Conservation (phyloP, 2,113 vertebrate genomes). For the Antigone vipio region DNA sequence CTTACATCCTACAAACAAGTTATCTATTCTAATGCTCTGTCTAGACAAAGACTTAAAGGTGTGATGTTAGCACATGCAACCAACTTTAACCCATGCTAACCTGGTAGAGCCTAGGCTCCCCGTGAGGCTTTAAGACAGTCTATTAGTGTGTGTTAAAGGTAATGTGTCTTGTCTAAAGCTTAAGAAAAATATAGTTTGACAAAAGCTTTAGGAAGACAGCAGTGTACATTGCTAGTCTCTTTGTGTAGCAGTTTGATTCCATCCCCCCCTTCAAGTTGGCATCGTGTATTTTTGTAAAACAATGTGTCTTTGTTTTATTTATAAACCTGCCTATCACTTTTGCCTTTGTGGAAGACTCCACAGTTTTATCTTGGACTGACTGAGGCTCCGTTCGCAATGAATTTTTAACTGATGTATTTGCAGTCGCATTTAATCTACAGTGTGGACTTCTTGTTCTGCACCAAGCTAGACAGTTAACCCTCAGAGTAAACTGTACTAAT, state of each 20-base stretch:
- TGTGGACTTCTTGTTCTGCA: neutral
- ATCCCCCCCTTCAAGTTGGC: neutral
- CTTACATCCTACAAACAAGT: conserved; percentile 7
- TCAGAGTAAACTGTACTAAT: neutral
- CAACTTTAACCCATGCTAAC: conserved; percentile 19
- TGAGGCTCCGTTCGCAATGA: neutral
- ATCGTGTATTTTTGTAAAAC: conserved; percentile 47
- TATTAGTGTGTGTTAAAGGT: neutral
- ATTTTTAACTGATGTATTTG: conserved; percentile 22
- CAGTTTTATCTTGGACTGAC: neutral
- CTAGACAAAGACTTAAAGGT: conserved; percentile 48
- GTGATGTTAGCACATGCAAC: neutral
- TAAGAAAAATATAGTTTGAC: conserved; percentile 23
- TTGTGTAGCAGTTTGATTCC: conserved; percentile 9
- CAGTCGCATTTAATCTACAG: neutral
- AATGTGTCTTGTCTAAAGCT: conserved; percentile 23
- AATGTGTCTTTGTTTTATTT: conserved; percentile 52
- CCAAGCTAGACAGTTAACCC: neutral
- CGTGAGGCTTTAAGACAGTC: neutral
- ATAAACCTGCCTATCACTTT: conserved; percentile 50
- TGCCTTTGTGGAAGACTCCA: conserved; percentile 23
- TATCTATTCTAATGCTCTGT: conserved; percentile 34
- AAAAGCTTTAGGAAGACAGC: conserved; percentile 38
- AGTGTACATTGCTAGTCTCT: neutral
- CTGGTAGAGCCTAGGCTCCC: neutral